phyloP scores from a whole-genome alignment of 1,140 invertebrate species.

The Camponotus floridanus region DNA sequence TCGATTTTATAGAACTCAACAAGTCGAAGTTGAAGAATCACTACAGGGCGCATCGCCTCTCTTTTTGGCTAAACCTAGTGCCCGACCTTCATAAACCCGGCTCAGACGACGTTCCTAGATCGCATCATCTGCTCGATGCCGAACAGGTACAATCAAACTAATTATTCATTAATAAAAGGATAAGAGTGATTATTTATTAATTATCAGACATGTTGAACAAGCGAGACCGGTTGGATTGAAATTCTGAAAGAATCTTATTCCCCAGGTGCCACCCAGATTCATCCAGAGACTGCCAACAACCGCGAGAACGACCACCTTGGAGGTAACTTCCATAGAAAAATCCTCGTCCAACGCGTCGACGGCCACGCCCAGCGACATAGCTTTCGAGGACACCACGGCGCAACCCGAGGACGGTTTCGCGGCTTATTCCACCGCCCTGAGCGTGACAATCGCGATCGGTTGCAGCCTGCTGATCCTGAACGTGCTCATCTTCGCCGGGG shows the following conservation, averaged over 20 bases:
- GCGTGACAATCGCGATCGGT: constrained; percentile 97
- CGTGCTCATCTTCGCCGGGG: constrained; percentile 96
- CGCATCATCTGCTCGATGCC: constrained; percentile 94
- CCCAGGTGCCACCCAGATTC: constrained; percentile 83
- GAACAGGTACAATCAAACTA: constrained; percentile 85
- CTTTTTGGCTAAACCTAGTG: constrained; percentile 98
- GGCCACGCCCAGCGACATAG: constrained; percentile 79
- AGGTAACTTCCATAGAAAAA: constrained; percentile 77
- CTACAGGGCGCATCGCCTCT: constrained; percentile 96
- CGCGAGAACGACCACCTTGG: constrained; percentile 76
- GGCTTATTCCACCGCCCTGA: constrained; percentile 94
- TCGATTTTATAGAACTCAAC: constrained; percentile 90
- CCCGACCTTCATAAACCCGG: constrained; percentile 97
- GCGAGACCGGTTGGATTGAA: neutral
- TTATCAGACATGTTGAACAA: neutral
- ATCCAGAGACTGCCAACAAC: constrained; percentile 84
- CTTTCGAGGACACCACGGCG: constrained; percentile 84
- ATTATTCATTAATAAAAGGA: too few species aligned
- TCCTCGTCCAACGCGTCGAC: constrained; percentile 75
- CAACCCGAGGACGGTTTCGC: constrained; percentile 94
- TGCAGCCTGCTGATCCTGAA: constrained; percentile 96
- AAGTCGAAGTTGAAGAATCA: constrained; percentile 97
- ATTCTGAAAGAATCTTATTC: constrained; percentile 14
- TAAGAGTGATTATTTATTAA: neutral
- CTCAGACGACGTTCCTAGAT: constrained; percentile 93